Percentiles rank a stretch among this genome's conserved stretches.
Evolutionary conservation across 2,113 vertebrate genomes (phyloP).

Genomic region (Holacanthus passer): DNA sequence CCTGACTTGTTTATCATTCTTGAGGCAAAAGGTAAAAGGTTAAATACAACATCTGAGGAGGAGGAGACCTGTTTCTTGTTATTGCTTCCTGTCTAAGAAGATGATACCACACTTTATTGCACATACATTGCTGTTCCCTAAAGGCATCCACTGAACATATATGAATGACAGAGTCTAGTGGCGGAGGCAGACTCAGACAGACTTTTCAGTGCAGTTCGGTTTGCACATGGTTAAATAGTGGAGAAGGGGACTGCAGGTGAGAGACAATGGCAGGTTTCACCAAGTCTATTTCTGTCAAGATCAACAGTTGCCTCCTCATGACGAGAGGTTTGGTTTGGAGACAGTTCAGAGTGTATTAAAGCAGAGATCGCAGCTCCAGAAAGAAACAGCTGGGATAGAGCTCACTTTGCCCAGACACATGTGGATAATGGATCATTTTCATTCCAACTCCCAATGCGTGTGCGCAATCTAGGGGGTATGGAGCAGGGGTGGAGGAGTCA

Average conservation of each 20-base stretch:
- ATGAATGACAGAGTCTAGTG: conserved; percentile 25
- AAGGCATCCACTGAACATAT: conserved; percentile 1
- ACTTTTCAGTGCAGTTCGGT: conserved; percentile 40
- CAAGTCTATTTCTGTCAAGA: conserved; percentile 55
- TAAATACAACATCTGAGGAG: conserved; percentile 19
- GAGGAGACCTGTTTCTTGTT: conserved; percentile 10
- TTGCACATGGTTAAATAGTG: conserved; percentile 39
- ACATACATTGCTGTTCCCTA: conserved; percentile 1
- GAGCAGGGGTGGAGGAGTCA: conserved; percentile 63
- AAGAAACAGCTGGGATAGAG: conserved; percentile 69
- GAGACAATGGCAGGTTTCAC: conserved; percentile 57
- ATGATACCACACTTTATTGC: conserved; percentile 8
- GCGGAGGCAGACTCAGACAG: conserved; percentile 20
- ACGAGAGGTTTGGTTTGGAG: conserved; percentile 44
- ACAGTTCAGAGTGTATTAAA: conserved; percentile 63
- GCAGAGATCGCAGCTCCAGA: conserved; percentile 52
- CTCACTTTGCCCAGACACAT: conserved; percentile 72
- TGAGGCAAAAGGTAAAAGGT: conserved; percentile 16
- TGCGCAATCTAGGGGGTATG: conserved; percentile 58
- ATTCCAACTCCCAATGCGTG: conserved; percentile 65
- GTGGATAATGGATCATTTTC: conserved; percentile 80
- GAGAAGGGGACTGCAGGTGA: conserved; percentile 30
- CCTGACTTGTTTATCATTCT: conserved; percentile 42
- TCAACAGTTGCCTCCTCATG: conserved; percentile 66
- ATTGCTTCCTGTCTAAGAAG: conserved; percentile 16